Percentiles rank a stretch among this genome's conserved stretches.
Evolutionary conservation across 2,797 vertebrate genomes (phyloP).

Genomic region (Mico argentatus): DNA sequence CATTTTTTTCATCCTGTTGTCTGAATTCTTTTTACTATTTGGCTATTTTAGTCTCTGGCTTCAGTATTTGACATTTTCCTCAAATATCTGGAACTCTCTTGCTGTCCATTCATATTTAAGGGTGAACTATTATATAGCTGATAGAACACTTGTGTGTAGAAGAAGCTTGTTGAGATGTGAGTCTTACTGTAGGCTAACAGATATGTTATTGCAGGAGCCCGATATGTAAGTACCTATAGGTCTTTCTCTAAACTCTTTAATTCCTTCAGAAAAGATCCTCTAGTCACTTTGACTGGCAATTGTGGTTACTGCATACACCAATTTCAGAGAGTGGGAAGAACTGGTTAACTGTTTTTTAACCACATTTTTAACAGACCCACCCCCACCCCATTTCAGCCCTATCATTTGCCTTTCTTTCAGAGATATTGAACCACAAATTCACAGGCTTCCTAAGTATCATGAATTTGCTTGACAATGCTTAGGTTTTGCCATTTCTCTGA

Average conservation of each 20-base stretch:
- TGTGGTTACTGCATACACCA: background rate
- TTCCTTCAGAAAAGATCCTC: background rate
- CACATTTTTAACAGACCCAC: background rate
- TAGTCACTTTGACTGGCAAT: background rate
- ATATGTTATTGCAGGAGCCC: background rate
- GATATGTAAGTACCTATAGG: background rate
- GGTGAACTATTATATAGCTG: background rate
- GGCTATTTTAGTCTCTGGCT: background rate
- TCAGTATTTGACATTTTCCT: background rate
- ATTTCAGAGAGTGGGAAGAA: background rate
- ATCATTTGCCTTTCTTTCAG: background rate
- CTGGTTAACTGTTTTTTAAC: background rate
- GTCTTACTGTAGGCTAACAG: background rate
- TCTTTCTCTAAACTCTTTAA: background rate
- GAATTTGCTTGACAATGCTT: background rate
- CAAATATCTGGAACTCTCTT: background rate
- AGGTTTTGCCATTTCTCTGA: background rate
- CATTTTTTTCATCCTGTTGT: background rate
- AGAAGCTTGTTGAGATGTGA: background rate
- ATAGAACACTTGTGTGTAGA: background rate
- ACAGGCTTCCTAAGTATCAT: background rate
- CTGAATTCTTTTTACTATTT: background rate
- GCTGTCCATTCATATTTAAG: background rate
- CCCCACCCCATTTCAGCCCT: background rate
- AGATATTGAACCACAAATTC: background rate